Conservation (phyloP, 2,888 invertebrate species). For the Sarcophaga variegata region DNA sequence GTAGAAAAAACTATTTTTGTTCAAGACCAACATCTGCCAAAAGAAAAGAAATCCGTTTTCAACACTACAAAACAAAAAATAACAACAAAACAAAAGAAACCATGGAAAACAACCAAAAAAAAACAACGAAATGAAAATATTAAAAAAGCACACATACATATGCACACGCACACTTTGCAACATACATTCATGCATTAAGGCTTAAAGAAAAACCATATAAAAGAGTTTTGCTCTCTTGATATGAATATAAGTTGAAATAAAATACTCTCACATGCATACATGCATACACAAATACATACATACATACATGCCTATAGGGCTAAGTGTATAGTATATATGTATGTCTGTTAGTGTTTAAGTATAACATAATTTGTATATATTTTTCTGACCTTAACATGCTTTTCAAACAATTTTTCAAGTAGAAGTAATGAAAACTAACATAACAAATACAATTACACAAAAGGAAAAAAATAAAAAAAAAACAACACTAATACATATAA, state of each 20-base stretch:
- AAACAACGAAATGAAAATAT: conserved; percentile 26
- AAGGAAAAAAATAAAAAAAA: background rate
- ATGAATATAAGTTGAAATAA: background rate
- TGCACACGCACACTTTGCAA: background rate
- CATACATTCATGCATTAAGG: background rate
- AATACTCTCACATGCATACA: background rate
- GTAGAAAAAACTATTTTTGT: conserved; percentile 20
- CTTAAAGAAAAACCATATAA: conserved; percentile 15
- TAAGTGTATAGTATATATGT: background rate
- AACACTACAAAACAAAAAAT: conserved; percentile 38
- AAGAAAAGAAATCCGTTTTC: conserved; percentile 40
- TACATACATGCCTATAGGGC: background rate
- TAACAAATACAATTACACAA: conserved; percentile 33
- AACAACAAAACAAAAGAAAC: conserved; percentile 22
- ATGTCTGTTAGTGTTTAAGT: background rate
- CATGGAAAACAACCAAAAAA: conserved; percentile 8
- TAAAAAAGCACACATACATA: conserved; percentile 19
- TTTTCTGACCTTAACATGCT: conserved; percentile 69
- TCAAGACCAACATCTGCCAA: conserved; percentile 49
- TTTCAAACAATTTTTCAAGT: conserved; percentile 65
- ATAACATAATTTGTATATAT: conserved; percentile 64
- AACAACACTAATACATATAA: background rate
- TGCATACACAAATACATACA: background rate
- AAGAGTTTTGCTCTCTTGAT: conserved; percentile 19
- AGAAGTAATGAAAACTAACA: conserved; percentile 67